These are phyloP conservation scores for Azemiops feae DNA, from an alignment of 2,113 vertebrate species.

Conservation along the genomic window DNA sequence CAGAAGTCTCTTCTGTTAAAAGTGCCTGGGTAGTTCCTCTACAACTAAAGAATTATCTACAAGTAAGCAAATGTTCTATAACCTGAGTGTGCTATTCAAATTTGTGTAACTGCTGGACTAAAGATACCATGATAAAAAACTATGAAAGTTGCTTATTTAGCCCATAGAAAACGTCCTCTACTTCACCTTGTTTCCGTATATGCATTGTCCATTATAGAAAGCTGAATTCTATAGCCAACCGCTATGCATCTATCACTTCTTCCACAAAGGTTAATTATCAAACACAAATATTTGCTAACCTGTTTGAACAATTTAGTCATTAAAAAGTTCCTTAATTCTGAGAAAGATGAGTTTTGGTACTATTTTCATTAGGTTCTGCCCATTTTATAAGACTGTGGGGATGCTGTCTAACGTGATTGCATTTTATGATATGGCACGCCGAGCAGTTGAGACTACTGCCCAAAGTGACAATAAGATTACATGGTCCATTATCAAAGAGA, in stretches of 20 bases:
- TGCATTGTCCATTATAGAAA: neutral
- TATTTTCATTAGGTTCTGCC: constrained; percentile 85
- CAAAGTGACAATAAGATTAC: constrained; percentile 98
- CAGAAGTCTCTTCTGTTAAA: neutral
- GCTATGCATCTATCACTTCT: neutral
- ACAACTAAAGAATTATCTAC: neutral
- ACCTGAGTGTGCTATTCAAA: neutral
- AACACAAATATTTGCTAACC: neutral
- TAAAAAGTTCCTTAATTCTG: neutral
- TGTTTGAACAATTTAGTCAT: neutral
- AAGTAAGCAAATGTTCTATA: neutral
- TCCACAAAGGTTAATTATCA: neutral
- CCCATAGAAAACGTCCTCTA: neutral
- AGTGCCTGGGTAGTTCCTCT: neutral
- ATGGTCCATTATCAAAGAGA: constrained; percentile 95
- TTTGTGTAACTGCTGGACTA: neutral
- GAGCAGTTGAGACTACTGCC: constrained; percentile 94
- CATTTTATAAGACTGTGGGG: constrained; percentile 97
- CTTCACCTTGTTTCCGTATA: neutral
- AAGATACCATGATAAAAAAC: neutral
- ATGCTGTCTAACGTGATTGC: constrained; percentile 95
- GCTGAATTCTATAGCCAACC: neutral
- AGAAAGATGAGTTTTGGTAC: neutral
- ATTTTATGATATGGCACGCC: constrained; percentile 95
- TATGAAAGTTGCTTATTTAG: neutral